Evolutionary conservation across 2,888 invertebrate genomes (phyloP), one percentile per base, ranked within the genome.

Genomic region (Parnassius apollo): DNA sequence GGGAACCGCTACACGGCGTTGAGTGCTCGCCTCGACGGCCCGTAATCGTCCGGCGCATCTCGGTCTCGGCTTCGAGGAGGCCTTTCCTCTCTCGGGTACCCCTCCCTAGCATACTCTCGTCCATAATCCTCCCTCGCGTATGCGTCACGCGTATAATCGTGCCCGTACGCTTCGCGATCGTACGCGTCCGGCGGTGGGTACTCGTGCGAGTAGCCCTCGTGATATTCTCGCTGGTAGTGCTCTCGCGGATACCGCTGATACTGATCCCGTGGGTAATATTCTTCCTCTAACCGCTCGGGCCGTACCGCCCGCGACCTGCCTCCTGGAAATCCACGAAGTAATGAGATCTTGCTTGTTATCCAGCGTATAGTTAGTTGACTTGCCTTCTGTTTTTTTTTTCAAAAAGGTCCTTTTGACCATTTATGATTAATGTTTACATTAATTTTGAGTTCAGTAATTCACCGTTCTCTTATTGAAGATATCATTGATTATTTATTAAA

Each of bases 1-100:
- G 83, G 82, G 65, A 67, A 65, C 81, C 81, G 86, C 94, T 95
- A 95, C 86, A 95, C 95, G 83, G 95, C 95, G 88, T 95, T 95
- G 75, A 95, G 93, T 74, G 94, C 94, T 78, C 95, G 93, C 66
- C 95, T 93, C 74, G 95, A 94, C 51, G 94, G 92, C 67, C 93
- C 93, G 84, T 94, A 93, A 75, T 93, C 93, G 74, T 93, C 93
- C 65, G 88, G 84, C 49, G 49, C 49, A 63, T 86, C 87, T 51
- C 87, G 83, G 61, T 88, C 82, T 76, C 92, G 82, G 76, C 83
- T 64, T 74, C 86, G 74, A 81, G 76, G 76, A 78, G 77, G 85
- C 42, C 89, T 88, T 73, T 93, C 79, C 74, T 87, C 91, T 61
- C 91, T 87, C 69, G 77, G 74, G 88, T 69, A 93, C 91, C 74